These are phyloP conservation scores for Spheniscus humboldti DNA, from an alignment of 2,797 vertebrate species.

Conservation along the genomic window DNA sequence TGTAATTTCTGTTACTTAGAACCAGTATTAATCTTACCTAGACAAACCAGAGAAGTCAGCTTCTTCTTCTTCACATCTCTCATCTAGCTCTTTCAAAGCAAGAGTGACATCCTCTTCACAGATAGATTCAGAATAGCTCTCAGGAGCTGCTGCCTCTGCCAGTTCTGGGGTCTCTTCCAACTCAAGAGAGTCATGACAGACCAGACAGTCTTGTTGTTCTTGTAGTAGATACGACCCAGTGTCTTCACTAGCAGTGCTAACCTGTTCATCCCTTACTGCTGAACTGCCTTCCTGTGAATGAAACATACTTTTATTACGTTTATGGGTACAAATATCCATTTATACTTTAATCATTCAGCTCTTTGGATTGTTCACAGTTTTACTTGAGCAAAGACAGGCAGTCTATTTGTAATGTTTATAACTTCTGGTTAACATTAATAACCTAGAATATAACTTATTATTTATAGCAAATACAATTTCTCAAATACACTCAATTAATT, in stretches of 20 bases:
- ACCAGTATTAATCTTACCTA: constrained; percentile 76
- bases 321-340: not conserved
- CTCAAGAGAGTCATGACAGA: constrained; percentile 83
- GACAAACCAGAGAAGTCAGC: constrained; percentile 92
- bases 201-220: constrained; percentile 78
- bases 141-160: constrained; percentile 79
- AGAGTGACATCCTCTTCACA: constrained; percentile 96
- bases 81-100: constrained; percentile 94
- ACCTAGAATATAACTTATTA: not conserved
- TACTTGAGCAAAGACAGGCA: not conserved
- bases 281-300: constrained; percentile 82
- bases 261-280: constrained; percentile 84
- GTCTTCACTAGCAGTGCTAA: constrained; percentile 88
- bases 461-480: not conserved
- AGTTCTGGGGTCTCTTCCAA: constrained; percentile 82
- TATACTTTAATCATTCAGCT: not conserved
- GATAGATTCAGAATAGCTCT: constrained; percentile 85
- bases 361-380: not conserved
- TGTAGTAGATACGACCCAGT: constrained; percentile 82
- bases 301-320: not conserved
- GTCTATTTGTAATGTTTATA: not conserved
- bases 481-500: not conserved
- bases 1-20: not conserved
- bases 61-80: constrained; percentile 96
- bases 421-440: not conserved